A percentile compares a stretch with the other conserved stretches of the same genome.
Conservation (phyloP, 2,797 vertebrate genomes). For the Amblyraja radiata region DNA sequence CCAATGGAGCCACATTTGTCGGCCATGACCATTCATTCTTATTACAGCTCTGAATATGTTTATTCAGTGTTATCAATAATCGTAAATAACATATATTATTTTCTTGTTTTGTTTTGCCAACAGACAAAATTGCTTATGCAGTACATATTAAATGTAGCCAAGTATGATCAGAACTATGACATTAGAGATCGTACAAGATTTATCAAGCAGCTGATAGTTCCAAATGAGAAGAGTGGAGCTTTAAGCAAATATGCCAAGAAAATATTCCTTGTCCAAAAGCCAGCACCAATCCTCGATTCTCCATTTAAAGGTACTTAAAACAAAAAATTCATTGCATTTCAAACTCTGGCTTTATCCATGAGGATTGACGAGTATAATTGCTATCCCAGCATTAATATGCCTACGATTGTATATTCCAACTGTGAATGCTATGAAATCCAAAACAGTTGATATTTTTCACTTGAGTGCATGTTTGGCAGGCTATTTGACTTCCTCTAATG, state of each 20-base stretch:
- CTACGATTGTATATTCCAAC: neutral
- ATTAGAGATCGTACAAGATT: slow-evolving; percentile 96
- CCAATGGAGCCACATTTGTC: slow-evolving; percentile 75
- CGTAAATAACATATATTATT: slow-evolving; percentile 83
- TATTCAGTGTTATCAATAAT: slow-evolving; percentile 94
- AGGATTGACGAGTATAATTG: neutral
- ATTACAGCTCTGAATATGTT: slow-evolving; percentile 89
- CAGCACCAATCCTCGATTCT: slow-evolving; percentile 86
- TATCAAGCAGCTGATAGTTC: slow-evolving; percentile 95
- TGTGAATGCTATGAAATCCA: neutral
- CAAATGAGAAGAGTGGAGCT: slow-evolving; percentile 85
- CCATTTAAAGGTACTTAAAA: slow-evolving; percentile 81
- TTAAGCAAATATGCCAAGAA: slow-evolving; percentile 93
- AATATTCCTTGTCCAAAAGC: slow-evolving; percentile 90
- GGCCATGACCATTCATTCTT: slow-evolving; percentile 84
- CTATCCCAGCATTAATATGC: neutral
- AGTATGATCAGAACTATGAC: slow-evolving; percentile 98
- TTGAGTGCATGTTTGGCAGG: neutral
- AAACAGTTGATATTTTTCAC: neutral
- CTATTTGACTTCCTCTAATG: neutral
- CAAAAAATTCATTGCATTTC: neutral
- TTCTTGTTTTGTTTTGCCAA: slow-evolving; percentile 56
- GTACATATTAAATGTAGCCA: slow-evolving; percentile 95
- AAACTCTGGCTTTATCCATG: neutral
- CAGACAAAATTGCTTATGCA: slow-evolving; percentile 98